Evolutionary conservation across 2,113 vertebrate genomes (phyloP), one percentile per base, ranked within the genome.

Genomic region (Ptyas mucosa): DNA sequence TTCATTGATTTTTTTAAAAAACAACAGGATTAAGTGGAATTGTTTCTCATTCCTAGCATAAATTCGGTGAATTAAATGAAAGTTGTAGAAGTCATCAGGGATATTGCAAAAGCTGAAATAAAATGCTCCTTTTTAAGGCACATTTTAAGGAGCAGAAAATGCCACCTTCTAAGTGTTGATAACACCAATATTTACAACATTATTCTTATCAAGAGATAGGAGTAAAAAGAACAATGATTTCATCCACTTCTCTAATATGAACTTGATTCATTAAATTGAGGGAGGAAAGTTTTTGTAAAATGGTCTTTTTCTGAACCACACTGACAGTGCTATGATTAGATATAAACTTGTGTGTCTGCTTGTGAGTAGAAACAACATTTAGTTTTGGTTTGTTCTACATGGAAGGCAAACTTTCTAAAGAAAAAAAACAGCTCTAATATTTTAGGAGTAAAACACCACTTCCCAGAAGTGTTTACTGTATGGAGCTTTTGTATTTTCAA

Each of bases 51-150:
- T 97, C 96, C 95, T 93, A 92, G 94, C 0, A 29, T 96, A 97
- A 97, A 97, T 97, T 96, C 96, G 96, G 91, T 95, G 96, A 96
- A 96, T 96, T 96, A 97, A 94, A 94, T 96, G 91, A 93, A 95
- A 94, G 94, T 81, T 92, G 85, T 93, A 95, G 96, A 96, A 95
- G 94, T 94, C 89, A 97, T 97, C 96, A 95, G 85, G 88, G 94
- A 95, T 90, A 87, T 94, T 91, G n/a, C 85, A 93, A 0, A 94
- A 95, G 96, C 96, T 94, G 95, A 94, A 94, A 95, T 21, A 43
- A 92, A 96, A 95, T 90, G 89, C 87, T 95, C 51, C 94, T 91
- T 94, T 96, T 81, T 21, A 34, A 81, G 8, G 18, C 34, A 81
- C 34, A 81, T 81, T 21, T 81, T 43, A 81, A 81, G 34, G 34